These are phyloP conservation scores for Antennarius striatus DNA, from an alignment of 2,113 vertebrate species.

Conservation along the genomic window DNA sequence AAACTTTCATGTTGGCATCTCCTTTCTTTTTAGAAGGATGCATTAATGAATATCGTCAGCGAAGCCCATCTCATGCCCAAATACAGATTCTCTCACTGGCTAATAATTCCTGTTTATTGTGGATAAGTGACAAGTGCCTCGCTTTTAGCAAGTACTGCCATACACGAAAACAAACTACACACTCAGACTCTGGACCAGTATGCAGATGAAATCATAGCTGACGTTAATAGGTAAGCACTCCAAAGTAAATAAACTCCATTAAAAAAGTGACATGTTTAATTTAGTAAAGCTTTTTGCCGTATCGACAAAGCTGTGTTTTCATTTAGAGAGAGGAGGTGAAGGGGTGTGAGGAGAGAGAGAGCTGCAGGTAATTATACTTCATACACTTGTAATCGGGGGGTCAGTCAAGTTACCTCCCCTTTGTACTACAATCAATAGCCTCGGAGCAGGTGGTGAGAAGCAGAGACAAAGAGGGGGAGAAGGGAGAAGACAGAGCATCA, in stretches of 20 bases:
- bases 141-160: conserved; percentile 15
- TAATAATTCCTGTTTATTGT: conserved; percentile 14
- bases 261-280: conserved; percentile 66
- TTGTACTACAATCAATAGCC: conserved; percentile 60
- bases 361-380: conserved; percentile 64
- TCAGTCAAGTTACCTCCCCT: conserved; percentile 47
- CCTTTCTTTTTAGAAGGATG: conserved; percentile 12
- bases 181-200: neutral
- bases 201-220: conserved; percentile 50
- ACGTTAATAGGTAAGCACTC: conserved; percentile 60
- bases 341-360: conserved; percentile 33
- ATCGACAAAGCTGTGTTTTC: conserved; percentile 29
- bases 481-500: neutral
- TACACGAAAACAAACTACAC: conserved; percentile 22
- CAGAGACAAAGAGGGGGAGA: neutral
- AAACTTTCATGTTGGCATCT: conserved; percentile 8
- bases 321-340: conserved; percentile 27
- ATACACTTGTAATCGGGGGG: conserved; percentile 55
- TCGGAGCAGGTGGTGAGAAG: conserved; percentile 24
- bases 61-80: neutral
- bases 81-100: neutral
- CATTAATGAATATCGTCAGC: conserved; percentile 5
- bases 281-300: conserved; percentile 30
- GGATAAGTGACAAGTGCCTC: conserved; percentile 12
- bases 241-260: conserved; percentile 63